Evolutionary conservation across 2,797 vertebrate species (phyloP).

Genomic region (Amniataba percoides): DNA sequence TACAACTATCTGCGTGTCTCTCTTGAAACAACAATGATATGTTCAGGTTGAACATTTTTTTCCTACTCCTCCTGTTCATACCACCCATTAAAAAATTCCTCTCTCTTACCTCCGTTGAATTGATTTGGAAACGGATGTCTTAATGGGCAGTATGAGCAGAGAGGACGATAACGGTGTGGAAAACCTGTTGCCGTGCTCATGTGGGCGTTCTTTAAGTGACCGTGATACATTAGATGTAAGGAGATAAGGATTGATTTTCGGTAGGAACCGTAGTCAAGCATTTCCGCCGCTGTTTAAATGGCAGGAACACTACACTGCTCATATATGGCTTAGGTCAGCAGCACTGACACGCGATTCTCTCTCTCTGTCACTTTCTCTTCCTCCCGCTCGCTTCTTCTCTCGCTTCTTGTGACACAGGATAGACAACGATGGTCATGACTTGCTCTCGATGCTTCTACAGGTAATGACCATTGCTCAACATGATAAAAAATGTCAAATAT

Average conservation of each 20-base stretch:
- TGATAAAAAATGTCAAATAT: neutral
- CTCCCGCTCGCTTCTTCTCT: neutral
- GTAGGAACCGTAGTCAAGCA: slow-evolving; percentile 23
- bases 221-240: slow-evolving; percentile 26
- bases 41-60: neutral
- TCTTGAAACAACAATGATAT: neutral
- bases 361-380: slow-evolving; percentile 2
- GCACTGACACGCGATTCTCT: slow-evolving; percentile 11
- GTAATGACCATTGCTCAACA: slow-evolving; percentile 58
- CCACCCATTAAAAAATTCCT: neutral
- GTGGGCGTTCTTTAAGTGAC: neutral
- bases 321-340: slow-evolving; percentile 22
- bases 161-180: neutral
- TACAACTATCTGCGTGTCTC: slow-evolving; percentile 20
- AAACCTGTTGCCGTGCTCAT: neutral
- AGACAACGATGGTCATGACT: slow-evolving; percentile 87
- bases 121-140: neutral
- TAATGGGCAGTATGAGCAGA: neutral
- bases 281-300: slow-evolving; percentile 28
- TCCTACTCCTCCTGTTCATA: neutral
- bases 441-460: slow-evolving; percentile 85
- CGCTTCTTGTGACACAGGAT: slow-evolving; percentile 80
- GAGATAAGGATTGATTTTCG: slow-evolving; percentile 45
- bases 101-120: neutral
- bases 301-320: slow-evolving; percentile 24